These are phyloP conservation scores for Pristionchus fissidentatus DNA, from an alignment of 2,888 invertebrate species.

Conservation along the genomic window DNA sequence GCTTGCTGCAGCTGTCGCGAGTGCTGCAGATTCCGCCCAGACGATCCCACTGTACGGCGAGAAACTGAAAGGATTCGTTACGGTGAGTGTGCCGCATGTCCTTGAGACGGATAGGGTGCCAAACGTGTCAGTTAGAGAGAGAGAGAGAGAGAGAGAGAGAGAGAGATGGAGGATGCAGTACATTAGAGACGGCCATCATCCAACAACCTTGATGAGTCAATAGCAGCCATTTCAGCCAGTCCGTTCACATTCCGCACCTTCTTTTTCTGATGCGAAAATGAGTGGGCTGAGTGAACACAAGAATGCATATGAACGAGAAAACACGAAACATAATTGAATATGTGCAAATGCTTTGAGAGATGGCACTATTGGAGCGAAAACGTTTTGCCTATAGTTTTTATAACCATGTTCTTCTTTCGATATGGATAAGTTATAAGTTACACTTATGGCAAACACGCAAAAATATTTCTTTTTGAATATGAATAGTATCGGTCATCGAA, in stretches of 20 bases:
- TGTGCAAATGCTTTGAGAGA: too few species aligned
- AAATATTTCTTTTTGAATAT: too few species aligned
- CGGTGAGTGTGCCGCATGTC: slow-evolving; percentile 51
- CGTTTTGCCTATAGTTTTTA: too few species aligned
- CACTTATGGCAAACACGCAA: too few species aligned
- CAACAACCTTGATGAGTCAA: slow-evolving; percentile 41
- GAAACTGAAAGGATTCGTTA: slow-evolving; percentile 64
- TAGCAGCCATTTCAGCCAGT: neutral
- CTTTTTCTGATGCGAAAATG: neutral
- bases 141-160: slow-evolving; percentile 1
- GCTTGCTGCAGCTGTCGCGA: neutral
- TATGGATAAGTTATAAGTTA: too few species aligned
- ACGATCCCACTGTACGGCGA: slow-evolving; percentile 58
- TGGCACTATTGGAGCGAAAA: too few species aligned
- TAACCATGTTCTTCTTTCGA: too few species aligned
- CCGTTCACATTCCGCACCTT: slow-evolving; percentile 36
- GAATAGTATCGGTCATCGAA: too few species aligned
- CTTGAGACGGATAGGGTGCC: neutral
- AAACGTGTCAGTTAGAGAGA: neutral
- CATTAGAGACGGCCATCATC: slow-evolving; percentile 28
- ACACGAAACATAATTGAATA: too few species aligned
- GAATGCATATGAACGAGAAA: too few species aligned
- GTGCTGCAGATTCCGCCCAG: neutral
- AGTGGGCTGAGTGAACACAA: too few species aligned
- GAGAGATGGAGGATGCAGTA: neutral